Percentiles rank a stretch among this genome's conserved stretches.
phyloP scores from a whole-genome alignment of 2,888 invertebrate species.

The Drosophila sordidula region DNA sequence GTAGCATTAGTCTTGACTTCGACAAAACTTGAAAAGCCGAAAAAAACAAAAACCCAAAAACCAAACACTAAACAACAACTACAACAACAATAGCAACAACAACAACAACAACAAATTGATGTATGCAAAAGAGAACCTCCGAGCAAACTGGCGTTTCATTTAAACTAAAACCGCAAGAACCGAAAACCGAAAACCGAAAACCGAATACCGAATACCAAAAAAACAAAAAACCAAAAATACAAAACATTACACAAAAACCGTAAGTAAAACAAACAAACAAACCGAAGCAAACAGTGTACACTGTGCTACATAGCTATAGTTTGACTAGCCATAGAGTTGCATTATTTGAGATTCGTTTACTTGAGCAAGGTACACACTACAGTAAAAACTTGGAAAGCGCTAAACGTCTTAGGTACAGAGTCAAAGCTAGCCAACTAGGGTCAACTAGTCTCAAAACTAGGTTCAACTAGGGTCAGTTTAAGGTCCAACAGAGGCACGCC shows the following conservation, averaged over 20 bases:
- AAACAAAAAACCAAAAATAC: conserved; percentile 16
- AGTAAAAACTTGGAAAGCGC: conserved; percentile 76
- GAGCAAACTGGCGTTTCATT: conserved; percentile 82
- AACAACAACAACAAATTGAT: conserved; percentile 42
- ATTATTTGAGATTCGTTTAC: conserved; percentile 60
- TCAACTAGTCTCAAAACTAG: conserved; percentile 31
- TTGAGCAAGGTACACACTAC: conserved; percentile 65
- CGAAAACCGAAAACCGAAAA: conserved; percentile 15
- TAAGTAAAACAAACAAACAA: not conserved
- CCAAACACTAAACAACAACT: conserved; percentile 12
- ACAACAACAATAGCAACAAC: conserved; percentile 15
- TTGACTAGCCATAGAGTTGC: conserved; percentile 59
- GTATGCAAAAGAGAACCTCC: conserved; percentile 70
- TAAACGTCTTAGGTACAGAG: conserved; percentile 70
- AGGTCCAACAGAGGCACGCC: conserved; percentile 64
- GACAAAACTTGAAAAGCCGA: conserved; percentile 51
- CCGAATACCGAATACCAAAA: no score
- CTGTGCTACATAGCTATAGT: conserved; percentile 65
- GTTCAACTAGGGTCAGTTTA: conserved; percentile 39
- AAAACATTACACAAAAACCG: no score
- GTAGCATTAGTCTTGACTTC: conserved; percentile 70
- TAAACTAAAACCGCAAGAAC: conserved; percentile 43
- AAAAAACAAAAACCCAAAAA: conserved; percentile 27
- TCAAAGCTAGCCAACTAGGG: conserved; percentile 45
- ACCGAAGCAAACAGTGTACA: conserved; percentile 5